Base-by-base conservation (phyloP, 2,113 vertebrate species). In the Pseudorhombus dupliciocellatus region DNA sequence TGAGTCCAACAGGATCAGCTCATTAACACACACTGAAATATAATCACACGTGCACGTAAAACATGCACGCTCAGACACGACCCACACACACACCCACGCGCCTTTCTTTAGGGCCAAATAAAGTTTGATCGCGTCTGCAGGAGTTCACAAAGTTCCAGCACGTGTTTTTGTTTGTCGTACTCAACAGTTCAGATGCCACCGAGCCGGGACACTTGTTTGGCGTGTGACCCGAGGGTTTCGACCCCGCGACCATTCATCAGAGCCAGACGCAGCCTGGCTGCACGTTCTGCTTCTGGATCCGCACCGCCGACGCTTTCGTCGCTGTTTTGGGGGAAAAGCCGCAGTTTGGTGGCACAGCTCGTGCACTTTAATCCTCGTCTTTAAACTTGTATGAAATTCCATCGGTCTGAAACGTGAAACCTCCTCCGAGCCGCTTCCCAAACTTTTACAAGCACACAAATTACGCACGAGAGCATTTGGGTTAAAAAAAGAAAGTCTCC, bases 21-120 rank as follows among this genome's bases (percentile, higher is more conserved):
- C 89, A 80, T 89, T 86, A 83, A 67, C 78, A 87, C 64, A 77
- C 75, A 69, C 68, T 90, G 88, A 89, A 91, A 91, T 87, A 85
- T 78, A 86, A 90, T 87, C 83, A 84, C 76, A 79, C 80, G 76
- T 81, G 71, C 73, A 79, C 78, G 78, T 84, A 86, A 56, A 90
- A 1, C 30, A 21, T 2, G 46, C 26, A 46, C 60, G 50, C 34
- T 16, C 42, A 54, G 68, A 25, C 60, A 51, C 67, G 34, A 40
- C 68, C 24, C 14, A 37, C 54, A 1, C 42, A 14, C 42, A 44
- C 42, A 1, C 16, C 15, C 16, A 44, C 42, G 42, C 42, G 16
- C 15, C 15, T 44, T 44, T 46, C 6, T 18, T 44, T 46, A 46
- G 1, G 42, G 42, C 10, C 10, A 37, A 37, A 46, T 46, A 46